Evolutionary conservation across 2,888 invertebrate genomes (phyloP), one percentile per base, ranked within the genome.

Genomic region (Eutolmus rufibarbis): DNA sequence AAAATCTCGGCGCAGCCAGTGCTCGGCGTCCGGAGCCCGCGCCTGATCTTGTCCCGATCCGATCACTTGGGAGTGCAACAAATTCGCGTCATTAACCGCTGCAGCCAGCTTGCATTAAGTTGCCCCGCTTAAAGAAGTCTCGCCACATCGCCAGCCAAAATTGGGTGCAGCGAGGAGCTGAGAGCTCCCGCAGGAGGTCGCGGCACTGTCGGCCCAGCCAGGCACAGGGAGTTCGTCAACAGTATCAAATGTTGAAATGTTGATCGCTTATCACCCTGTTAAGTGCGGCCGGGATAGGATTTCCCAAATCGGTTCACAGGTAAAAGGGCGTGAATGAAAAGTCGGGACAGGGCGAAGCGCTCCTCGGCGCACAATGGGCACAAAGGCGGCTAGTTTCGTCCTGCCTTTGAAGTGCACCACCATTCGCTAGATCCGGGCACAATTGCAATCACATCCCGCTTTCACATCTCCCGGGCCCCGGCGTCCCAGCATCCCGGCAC

Each of bases 401-500:
- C 78, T 86, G 74, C 57, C 79, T 79, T 86, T 86, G 78, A 79
- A 57, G 86, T 86, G 57, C 40, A 66, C 28, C 43, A 79, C 31
- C 28, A 28, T 78, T n/a, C 12, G 16, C 43, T 66, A 77, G 66
- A 66, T 46, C 56, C 79, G 78, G 84, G 81, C 51, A 86, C 86
- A 88, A 87, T 88, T 88, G 87, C 88, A 88, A 88, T 88, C 87
- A 88, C 86, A 86, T 86, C 56, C 82, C 87, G 81, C 74, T 74
- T 82, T 81, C 81, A 81, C 81, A 81, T 66, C 74, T 66, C 81
- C 88, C 87, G 81, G 79, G 2, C 4, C 76, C 74, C 86, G 76
- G 86, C 79, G 81, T 87, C 86, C 86, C 86, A 82, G 86, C 82
- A 86, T 40, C 86, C 88, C 82, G 76, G 76, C 46, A 66, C 37